phyloP scores from a whole-genome alignment of 2,113 vertebrate species.

The Hyperopisus bebe region DNA sequence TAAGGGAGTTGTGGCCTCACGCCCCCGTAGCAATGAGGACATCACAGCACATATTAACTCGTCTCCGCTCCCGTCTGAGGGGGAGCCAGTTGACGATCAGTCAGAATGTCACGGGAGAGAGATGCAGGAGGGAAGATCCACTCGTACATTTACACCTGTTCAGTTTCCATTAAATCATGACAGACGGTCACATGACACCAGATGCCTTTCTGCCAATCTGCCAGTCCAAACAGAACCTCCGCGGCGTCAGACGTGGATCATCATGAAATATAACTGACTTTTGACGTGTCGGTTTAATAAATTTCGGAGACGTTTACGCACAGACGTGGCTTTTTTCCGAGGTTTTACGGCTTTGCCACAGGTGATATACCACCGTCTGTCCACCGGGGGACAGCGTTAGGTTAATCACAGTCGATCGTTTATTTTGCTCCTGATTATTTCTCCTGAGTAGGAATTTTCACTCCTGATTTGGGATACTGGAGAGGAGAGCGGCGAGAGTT shows the following conservation, averaged over 20 bases:
- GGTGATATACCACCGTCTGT: not conserved
- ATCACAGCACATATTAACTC: not conserved
- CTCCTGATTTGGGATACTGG: not conserved
- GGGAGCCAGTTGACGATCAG: not conserved
- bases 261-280: not conserved
- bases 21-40: not conserved
- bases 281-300: not conserved
- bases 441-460: too few relatives aligned
- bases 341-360: not conserved
- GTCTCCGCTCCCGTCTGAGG: not conserved
- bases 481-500: not conserved
- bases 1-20: not conserved
- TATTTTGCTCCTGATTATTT: not conserved
- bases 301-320: not conserved
- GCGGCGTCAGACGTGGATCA: not conserved
- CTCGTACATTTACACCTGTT: not conserved
- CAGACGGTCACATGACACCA: not conserved
- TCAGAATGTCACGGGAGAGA: not conserved
- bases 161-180: not conserved
- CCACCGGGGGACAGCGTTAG: not conserved
- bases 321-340: not conserved
- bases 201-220: not conserved
- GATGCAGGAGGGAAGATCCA: not conserved
- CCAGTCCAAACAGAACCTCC: not conserved
- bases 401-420: not conserved